Conservation (phyloP, 1,140 invertebrate genomes). For the Armadillidium nasatum region DNA sequence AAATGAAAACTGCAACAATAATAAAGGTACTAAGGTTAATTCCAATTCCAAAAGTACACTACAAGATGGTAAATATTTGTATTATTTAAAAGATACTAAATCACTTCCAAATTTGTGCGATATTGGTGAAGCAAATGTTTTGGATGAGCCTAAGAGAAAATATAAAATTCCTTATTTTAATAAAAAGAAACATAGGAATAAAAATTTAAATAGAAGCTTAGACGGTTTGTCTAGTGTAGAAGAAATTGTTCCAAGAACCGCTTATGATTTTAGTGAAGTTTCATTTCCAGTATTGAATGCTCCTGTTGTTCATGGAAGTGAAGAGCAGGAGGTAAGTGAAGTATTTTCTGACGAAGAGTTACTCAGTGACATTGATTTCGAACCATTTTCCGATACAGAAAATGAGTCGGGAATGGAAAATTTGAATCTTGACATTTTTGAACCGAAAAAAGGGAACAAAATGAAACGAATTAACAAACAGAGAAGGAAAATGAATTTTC, state of each 20-base stretch:
- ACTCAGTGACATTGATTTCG: constrained; percentile 34
- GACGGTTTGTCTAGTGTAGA: constrained; percentile 21
- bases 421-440: constrained; percentile 40
- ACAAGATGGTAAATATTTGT: background rate
- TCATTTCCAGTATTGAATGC: constrained; percentile 25
- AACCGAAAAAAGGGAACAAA: constrained; percentile 22
- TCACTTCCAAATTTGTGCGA: constrained; percentile 40
- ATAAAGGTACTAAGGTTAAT: too few relatives aligned
- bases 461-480: background rate
- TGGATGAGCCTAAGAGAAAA: constrained; percentile 3
- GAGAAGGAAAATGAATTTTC: background rate
- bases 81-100: constrained; percentile 27
- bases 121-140: constrained; percentile 27
- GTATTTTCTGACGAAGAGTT: constrained; percentile 40
- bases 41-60: too few relatives aligned
- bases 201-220: background rate
- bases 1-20: too few relatives aligned
- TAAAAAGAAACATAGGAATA: background rate
- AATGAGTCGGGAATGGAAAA: constrained; percentile 41
- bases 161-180: background rate
- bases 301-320: constrained; percentile 21
- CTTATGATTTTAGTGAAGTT: constrained; percentile 36
- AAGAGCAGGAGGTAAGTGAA: constrained; percentile 38
- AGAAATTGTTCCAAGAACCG: constrained; percentile 36
- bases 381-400: constrained; percentile 39